These are phyloP conservation scores for Myotis daubentonii DNA, from an alignment of 2,797 vertebrate genomes.

Conservation along the genomic window DNA sequence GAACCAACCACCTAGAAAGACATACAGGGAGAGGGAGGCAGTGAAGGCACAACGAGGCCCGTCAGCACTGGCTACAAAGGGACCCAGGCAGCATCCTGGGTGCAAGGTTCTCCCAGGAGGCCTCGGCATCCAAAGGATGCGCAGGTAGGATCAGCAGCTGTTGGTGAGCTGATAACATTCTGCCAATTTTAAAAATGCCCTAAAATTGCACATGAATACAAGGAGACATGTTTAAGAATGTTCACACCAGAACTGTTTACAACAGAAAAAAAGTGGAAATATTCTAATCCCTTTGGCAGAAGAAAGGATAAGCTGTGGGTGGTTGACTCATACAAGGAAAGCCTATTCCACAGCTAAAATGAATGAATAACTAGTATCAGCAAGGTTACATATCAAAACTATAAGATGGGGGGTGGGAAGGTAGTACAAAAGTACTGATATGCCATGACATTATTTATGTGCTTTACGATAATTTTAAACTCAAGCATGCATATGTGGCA, in stretches of 20 bases:
- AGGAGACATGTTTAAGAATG: neutral
- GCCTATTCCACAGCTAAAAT: neutral
- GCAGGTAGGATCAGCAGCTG: neutral
- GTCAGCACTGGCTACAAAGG: neutral
- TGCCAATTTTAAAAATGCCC: neutral
- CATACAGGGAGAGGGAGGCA: no score
- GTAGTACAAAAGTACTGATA: neutral
- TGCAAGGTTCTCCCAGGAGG: neutral
- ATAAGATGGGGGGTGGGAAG: neutral
- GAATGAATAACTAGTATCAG: neutral
- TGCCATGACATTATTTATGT: neutral
- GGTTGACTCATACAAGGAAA: neutral
- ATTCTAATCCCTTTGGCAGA: neutral
- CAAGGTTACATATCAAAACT: neutral
- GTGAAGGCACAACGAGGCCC: accelerated
- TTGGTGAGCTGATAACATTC: neutral
- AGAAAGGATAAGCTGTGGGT: neutral
- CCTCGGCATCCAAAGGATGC: neutral
- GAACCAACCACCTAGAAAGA: neutral
- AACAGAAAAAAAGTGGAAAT: neutral
- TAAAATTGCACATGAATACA: neutral
- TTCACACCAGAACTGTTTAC: neutral
- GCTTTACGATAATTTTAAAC: neutral
- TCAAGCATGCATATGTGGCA: neutral
- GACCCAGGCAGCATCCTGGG: neutral